phyloP scores from a whole-genome alignment of 1,140 invertebrate species.

The Drosophila equinoxialis region DNA sequence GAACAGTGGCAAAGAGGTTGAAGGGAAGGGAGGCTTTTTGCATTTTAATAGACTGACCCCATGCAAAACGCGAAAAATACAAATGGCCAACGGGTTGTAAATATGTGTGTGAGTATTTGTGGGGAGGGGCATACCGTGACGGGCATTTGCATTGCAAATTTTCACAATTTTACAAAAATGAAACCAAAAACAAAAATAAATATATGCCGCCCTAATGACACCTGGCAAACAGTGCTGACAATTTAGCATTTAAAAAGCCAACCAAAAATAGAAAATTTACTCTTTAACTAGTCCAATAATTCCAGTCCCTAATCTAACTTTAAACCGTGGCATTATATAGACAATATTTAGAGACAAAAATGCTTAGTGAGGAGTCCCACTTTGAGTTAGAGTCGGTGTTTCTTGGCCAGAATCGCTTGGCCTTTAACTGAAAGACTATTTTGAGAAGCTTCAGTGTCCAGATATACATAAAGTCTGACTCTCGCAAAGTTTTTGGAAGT shows the following conservation, averaged over 20 bases:
- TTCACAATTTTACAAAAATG: constrained; percentile 66
- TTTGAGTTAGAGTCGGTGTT: too few relatives aligned
- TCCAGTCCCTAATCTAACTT: too few relatives aligned
- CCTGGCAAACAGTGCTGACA: constrained; percentile 39
- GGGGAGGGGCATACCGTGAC: not conserved
- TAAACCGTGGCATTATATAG: too few relatives aligned
- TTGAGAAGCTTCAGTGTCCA: too few relatives aligned
- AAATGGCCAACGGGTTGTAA: constrained; percentile 29
- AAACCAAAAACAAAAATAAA: constrained; percentile 5
- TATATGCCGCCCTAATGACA: constrained; percentile 72
- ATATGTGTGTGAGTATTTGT: constrained; percentile 24
- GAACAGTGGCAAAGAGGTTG: not conserved
- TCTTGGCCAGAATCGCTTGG: too few relatives aligned
- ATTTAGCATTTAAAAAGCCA: constrained; percentile 4
- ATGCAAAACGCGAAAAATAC: constrained; percentile 71
- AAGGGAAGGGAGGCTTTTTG: constrained; percentile 47
- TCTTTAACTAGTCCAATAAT: too few relatives aligned
- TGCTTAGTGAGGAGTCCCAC: too few relatives aligned
- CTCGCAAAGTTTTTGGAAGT: too few relatives aligned
- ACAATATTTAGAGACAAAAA: too few relatives aligned
- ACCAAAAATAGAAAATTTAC: not conserved
- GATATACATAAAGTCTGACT: too few relatives aligned
- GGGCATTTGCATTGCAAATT: constrained; percentile 75
- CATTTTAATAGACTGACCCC: constrained; percentile 81
- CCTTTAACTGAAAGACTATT: too few relatives aligned